Evolutionary conservation across 2,888 invertebrate species (phyloP).

Genomic region (Tortrix viridana): DNA sequence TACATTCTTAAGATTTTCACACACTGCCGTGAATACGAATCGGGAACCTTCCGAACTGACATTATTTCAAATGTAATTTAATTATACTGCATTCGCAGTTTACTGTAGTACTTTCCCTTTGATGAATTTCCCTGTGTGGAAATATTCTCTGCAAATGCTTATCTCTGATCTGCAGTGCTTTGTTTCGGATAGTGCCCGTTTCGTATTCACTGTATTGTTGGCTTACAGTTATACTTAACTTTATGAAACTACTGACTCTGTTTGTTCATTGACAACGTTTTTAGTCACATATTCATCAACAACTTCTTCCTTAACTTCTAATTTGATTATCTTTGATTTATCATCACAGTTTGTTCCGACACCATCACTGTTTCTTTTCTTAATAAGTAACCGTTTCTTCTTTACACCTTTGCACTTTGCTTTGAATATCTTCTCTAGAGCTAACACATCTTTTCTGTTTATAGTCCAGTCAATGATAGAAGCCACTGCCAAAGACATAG

Average conservation of each 20-base stretch:
- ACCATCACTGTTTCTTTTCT: slow-evolving; percentile 59
- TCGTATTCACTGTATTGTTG: no score
- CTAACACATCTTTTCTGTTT: slow-evolving; percentile 82
- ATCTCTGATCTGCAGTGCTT: no score
- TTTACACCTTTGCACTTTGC: slow-evolving; percentile 76
- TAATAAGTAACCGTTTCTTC: slow-evolving; percentile 70
- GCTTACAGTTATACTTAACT: neutral
- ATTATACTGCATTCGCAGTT: no score
- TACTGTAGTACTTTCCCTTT: no score
- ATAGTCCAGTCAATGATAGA: slow-evolving; percentile 90
- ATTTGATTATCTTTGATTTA: slow-evolving; percentile 64
- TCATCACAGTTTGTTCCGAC: slow-evolving; percentile 44
- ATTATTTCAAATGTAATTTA: no score
- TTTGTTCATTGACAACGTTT: slow-evolving; percentile 1
- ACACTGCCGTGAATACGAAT: no score
- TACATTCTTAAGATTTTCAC: no score
- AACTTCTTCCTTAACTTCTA: slow-evolving; percentile 57
- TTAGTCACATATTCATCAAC: slow-evolving; percentile 41
- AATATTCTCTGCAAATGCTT: no score
- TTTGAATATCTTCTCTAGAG: slow-evolving; percentile 85
- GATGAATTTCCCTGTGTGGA: no score
- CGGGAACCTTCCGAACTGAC: no score
- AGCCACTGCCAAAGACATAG: slow-evolving; percentile 82
- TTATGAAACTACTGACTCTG: neutral
- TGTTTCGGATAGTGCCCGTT: no score